Percentiles rank a stretch among this genome's conserved stretches.
Conservation (phyloP, 2,797 vertebrate genomes). For the Poecilia gillii region DNA sequence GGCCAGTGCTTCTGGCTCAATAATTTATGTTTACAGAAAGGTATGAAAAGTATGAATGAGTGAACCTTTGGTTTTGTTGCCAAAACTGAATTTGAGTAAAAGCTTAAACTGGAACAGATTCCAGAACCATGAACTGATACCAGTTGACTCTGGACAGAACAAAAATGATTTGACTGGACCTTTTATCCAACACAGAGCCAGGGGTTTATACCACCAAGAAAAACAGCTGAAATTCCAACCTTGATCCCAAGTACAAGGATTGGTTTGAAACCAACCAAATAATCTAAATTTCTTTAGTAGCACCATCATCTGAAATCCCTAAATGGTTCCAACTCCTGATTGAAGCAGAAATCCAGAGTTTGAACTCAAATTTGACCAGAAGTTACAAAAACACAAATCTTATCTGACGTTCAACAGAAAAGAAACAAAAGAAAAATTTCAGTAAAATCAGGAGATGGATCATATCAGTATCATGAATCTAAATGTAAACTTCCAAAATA, state of each 20-base stretch:
- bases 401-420: background rate
- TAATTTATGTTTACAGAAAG: background rate
- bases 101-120: background rate
- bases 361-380: background rate
- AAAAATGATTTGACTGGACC: slow-evolving; percentile 14
- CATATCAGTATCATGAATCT: background rate
- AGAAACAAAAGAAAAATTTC: background rate
- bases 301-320: background rate
- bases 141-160: slow-evolving; percentile 36
- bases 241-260: background rate
- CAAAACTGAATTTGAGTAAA: background rate
- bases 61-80: background rate
- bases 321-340: background rate
- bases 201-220: background rate
- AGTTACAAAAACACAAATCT: background rate
- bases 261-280: background rate
- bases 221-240: background rate
- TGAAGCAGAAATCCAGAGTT: background rate
- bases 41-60: background rate
- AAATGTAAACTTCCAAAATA: background rate
- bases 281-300: background rate
- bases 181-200: background rate
- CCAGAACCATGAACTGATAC: background rate
- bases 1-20: background rate
- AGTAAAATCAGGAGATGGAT: background rate